phyloP scores from a whole-genome alignment of 2,797 vertebrate genomes.

The Synaphobranchus kaupii region DNA sequence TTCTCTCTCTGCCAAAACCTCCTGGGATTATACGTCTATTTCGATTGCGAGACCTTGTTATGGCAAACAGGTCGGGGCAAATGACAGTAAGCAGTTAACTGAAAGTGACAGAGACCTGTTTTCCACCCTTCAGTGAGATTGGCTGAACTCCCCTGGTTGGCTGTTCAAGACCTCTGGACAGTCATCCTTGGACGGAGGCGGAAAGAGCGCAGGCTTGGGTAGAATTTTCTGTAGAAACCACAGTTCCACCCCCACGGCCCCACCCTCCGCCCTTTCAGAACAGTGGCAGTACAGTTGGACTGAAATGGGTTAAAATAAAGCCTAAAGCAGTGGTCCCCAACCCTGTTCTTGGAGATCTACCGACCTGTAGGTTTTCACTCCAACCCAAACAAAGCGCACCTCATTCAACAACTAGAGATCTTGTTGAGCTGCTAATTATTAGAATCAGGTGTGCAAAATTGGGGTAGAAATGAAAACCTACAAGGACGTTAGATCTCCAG shows the following conservation, averaged over 20 bases:
- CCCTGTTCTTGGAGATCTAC: too few species aligned
- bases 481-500: too few species aligned
- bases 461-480: too few species aligned
- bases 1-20: background rate
- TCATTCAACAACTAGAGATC: too few species aligned
- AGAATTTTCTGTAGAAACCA: background rate
- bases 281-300: background rate
- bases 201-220: background rate
- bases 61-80: background rate
- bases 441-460: too few species aligned
- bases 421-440: too few species aligned
- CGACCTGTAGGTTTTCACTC: too few species aligned
- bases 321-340: too few species aligned
- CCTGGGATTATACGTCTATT: background rate
- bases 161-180: background rate
- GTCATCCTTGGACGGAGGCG: background rate
- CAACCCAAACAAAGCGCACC: too few species aligned
- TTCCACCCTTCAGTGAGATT: background rate
- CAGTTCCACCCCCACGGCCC: background rate
- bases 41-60: background rate
- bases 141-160: background rate
- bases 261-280: background rate
- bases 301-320: background rate
- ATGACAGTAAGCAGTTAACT: background rate
- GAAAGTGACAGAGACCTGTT: background rate